A percentile compares a stretch with the other conserved stretches of the same genome.
Evolutionary conservation across 1,140 invertebrate species (phyloP).

Genomic region (Caerostris darwini): DNA sequence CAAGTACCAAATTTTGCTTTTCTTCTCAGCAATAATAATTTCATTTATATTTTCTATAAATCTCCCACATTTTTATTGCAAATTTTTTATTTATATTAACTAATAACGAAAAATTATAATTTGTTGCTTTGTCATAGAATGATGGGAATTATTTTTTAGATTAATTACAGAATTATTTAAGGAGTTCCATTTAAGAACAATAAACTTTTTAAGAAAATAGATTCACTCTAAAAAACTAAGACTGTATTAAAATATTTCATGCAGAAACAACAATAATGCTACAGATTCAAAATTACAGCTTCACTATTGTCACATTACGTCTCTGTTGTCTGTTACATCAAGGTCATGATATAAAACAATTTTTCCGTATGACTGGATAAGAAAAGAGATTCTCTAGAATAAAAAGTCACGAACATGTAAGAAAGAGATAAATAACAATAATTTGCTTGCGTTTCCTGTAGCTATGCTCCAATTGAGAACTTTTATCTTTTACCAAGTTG

Average conservation of each 20-base stretch:
- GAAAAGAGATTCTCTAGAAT: not conserved
- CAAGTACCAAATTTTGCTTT: too few species aligned
- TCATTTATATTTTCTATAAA: too few species aligned
- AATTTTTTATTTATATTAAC: too few species aligned
- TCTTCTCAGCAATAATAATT: too few species aligned
- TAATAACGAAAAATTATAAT: too few species aligned
- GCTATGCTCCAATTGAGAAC: constrained; percentile 23
- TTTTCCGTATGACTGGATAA: not conserved
- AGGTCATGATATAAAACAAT: constrained; percentile 48
- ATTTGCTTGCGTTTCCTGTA: constrained; percentile 6
- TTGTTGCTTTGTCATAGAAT: too few species aligned
- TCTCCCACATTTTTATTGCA: too few species aligned
- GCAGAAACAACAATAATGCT: not conserved
- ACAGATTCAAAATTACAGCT: not conserved
- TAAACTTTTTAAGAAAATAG: not conserved
- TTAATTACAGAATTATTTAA: too few species aligned
- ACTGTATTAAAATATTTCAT: not conserved
- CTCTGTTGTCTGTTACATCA: constrained; percentile 1
- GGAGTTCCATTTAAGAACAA: too few species aligned
- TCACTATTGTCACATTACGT: not conserved
- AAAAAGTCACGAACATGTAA: not conserved
- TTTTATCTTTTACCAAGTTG: not conserved
- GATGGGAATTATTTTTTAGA: too few species aligned
- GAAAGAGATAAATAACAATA: constrained; percentile 33
- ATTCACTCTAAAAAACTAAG: not conserved